phyloP scores from a whole-genome alignment of 2,888 invertebrate genomes.

The Luperina nickerlii region DNA sequence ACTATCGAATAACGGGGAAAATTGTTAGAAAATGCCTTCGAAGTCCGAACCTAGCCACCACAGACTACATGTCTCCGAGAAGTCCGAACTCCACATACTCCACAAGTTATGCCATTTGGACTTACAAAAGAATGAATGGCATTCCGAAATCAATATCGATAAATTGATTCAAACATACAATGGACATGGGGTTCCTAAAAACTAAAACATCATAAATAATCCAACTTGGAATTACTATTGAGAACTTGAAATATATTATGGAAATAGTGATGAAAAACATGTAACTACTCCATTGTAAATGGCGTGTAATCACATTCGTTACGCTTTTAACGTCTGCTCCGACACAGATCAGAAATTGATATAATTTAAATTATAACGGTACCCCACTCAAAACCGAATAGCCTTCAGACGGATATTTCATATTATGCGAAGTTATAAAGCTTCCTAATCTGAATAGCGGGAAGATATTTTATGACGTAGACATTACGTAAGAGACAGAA shows the following conservation, averaged over 20 bases:
- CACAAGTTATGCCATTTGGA: background rate
- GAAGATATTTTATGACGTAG: background rate
- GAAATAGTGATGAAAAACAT: background rate
- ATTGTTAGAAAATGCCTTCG: background rate
- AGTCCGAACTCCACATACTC: background rate
- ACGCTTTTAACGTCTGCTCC: slow-evolving; percentile 6
- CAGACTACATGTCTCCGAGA: background rate
- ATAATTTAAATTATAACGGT: slow-evolving; percentile 36
- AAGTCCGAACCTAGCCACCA: background rate
- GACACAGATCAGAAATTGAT: slow-evolving; percentile 32
- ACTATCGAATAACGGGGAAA: background rate
- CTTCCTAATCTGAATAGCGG: background rate
- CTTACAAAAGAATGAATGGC: background rate
- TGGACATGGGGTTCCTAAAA: background rate
- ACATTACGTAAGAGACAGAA: background rate
- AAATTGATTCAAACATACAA: background rate
- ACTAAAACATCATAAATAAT: background rate
- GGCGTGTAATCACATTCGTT: slow-evolving; percentile 19
- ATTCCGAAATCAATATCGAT: no score
- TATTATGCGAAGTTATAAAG: background rate
- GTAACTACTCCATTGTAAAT: slow-evolving; percentile 9
- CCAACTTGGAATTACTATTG: background rate
- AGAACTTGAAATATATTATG: background rate
- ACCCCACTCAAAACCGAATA: background rate
- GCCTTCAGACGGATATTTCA: background rate